A percentile compares a stretch with the other conserved stretches of the same genome.
phyloP scores from a whole-genome alignment of 1,140 invertebrate genomes.

The Drosophila truncata region DNA sequence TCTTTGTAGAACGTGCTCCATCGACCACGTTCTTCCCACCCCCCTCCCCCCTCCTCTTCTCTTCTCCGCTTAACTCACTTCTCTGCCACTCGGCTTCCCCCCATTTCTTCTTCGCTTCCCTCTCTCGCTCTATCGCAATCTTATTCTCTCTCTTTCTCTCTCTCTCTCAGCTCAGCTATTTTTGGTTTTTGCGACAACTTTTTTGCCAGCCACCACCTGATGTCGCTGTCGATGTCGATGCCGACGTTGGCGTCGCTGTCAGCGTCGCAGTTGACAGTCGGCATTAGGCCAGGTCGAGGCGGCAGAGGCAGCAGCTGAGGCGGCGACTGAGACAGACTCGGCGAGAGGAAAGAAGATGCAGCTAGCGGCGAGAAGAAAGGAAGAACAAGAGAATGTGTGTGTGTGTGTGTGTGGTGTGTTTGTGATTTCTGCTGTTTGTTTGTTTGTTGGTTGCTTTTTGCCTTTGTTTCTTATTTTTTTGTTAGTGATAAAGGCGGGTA shows the following conservation, averaged over 20 bases:
- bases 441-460: not conserved
- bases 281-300: conserved; percentile 68
- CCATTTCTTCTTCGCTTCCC: conserved; percentile 4
- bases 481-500: conserved; percentile 14
- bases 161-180: conserved; percentile 50
- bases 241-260: conserved; percentile 9
- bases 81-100: not conserved
- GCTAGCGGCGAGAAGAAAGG: not conserved
- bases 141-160: not conserved
- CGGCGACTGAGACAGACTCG: conserved; percentile 11
- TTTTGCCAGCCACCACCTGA: conserved; percentile 64
- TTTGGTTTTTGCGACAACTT: conserved; percentile 61
- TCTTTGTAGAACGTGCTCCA: conserved; percentile 43
- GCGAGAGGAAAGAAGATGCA: conserved; percentile 26
- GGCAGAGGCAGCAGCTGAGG: conserved; percentile 26
- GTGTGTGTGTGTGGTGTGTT: conserved; percentile 2
- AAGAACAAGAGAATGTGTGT: not conserved
- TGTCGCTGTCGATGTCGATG: conserved; percentile 48
- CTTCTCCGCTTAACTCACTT: not conserved
- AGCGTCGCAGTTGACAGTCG: conserved; percentile 7
- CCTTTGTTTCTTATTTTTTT: conserved; percentile 7
- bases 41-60: not conserved
- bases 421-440: conserved; percentile 13
- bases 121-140: not conserved
- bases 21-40: conserved; percentile 32